Evolutionary conservation across 2,888 invertebrate genomes (phyloP).

Genomic region (Epistrophe grossulariae): DNA sequence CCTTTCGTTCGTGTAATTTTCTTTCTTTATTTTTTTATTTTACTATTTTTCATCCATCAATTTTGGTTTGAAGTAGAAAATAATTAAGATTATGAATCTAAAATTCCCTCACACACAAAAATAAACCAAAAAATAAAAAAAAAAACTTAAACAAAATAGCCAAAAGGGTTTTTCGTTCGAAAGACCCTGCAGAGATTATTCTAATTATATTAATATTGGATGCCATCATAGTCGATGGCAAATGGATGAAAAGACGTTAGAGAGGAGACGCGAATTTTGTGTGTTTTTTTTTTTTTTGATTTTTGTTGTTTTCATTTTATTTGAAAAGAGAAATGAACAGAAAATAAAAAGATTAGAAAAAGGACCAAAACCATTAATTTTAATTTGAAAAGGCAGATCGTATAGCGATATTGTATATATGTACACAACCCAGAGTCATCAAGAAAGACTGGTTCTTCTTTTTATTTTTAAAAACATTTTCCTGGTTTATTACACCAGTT

Average conservation of each 20-base stretch:
- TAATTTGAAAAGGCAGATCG: slow-evolving; percentile 71
- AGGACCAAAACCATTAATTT: slow-evolving; percentile 74
- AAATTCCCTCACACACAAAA: slow-evolving; percentile 58
- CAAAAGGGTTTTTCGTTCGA: slow-evolving; percentile 62
- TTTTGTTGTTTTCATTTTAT: slow-evolving; percentile 45
- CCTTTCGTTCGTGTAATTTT: slow-evolving; percentile 32
- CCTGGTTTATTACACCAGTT: slow-evolving; percentile 72
- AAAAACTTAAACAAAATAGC: slow-evolving; percentile 34
- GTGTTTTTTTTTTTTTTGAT: slow-evolving; percentile 34
- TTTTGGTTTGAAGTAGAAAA: slow-evolving; percentile 47
- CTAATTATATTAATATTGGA: slow-evolving; percentile 68
- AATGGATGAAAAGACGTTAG: slow-evolving; percentile 3
- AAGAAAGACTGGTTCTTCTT: slow-evolving; percentile 37
- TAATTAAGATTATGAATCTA: slow-evolving; percentile 72
- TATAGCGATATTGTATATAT: slow-evolving; percentile 29
- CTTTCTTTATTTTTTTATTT: slow-evolving; percentile 13
- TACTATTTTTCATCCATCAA: slow-evolving; percentile 65
- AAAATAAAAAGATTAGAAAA: slow-evolving; percentile 67
- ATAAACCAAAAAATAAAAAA: not conserved
- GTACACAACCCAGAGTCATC: not conserved
- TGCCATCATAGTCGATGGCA: not conserved
- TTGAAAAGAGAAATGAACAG: slow-evolving; percentile 46
- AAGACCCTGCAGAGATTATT: slow-evolving; percentile 69
- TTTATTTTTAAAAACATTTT: slow-evolving; percentile 61
- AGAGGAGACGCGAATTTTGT: slow-evolving; percentile 54